These are phyloP conservation scores for Salvator merianae DNA, from an alignment of 2,113 vertebrate genomes.

Conservation along the genomic window DNA sequence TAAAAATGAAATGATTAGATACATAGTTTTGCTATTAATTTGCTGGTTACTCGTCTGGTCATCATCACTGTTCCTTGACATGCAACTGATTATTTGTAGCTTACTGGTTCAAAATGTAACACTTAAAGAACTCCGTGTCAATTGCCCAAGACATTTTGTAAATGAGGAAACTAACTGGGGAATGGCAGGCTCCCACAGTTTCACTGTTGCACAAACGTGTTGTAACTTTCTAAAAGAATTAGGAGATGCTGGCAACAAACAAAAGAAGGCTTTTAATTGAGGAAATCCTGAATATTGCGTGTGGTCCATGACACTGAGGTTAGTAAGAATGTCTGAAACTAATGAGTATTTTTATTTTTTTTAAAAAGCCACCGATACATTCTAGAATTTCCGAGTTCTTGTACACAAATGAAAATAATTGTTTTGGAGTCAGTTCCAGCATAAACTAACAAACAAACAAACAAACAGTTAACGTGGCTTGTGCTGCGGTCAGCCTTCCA, in stretches of 20 bases:
- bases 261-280: neutral
- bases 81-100: neutral
- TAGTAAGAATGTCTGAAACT: neutral
- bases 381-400: neutral
- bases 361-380: neutral
- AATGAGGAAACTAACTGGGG: neutral
- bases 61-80: neutral
- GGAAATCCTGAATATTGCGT: neutral
- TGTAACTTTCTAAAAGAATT: neutral
- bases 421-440: too few species aligned
- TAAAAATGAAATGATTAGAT: neutral
- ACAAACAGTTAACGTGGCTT: too few species aligned
- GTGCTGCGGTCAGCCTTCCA: too few species aligned
- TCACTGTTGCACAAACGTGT: neutral
- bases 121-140: neutral
- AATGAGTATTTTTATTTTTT: neutral
- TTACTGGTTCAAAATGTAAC: neutral
- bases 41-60: too few species aligned
- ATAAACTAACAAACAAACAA: too few species aligned
- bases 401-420: neutral
- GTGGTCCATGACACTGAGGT: neutral
- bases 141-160: neutral
- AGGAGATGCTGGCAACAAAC: neutral
- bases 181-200: neutral
- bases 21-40: neutral